A percentile compares a stretch with the other conserved stretches of the same genome.
Conservation (phyloP, 2,113 vertebrate genomes). For the Catharus fuscescens region DNA sequence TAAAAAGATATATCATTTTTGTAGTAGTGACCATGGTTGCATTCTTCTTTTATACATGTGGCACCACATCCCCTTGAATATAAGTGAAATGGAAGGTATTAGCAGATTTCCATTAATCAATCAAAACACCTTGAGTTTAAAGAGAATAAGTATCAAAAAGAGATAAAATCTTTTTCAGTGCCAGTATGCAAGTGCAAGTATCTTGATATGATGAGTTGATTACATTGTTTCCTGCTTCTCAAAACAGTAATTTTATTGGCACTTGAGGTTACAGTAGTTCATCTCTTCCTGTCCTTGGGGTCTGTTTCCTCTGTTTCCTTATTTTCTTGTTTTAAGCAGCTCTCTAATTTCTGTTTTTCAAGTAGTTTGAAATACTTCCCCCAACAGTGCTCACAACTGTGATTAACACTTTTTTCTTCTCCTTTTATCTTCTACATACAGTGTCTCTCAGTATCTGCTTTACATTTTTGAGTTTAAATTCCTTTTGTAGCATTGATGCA, state of each 20-base stretch:
- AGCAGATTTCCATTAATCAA: neutral
- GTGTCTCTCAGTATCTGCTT: neutral
- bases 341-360: neutral
- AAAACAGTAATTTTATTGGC: neutral
- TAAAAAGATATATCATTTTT: neutral
- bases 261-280: neutral
- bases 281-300: neutral
- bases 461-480: neutral
- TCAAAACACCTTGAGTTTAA: neutral
- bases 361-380: neutral
- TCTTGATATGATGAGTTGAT: neutral
- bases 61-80: neutral
- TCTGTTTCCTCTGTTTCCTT: neutral
- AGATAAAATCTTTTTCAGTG: neutral
- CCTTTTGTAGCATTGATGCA: neutral
- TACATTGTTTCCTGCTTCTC: neutral
- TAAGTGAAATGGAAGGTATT: neutral
- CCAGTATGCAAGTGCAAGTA: neutral
- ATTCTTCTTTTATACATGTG: neutral
- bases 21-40: neutral
- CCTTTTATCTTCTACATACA: neutral
- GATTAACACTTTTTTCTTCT: neutral
- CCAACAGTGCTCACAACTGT: neutral
- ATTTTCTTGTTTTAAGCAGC: neutral
- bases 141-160: neutral